Base-by-base conservation (phyloP, 2,113 vertebrate species). In the Perccottus glenii region DNA sequence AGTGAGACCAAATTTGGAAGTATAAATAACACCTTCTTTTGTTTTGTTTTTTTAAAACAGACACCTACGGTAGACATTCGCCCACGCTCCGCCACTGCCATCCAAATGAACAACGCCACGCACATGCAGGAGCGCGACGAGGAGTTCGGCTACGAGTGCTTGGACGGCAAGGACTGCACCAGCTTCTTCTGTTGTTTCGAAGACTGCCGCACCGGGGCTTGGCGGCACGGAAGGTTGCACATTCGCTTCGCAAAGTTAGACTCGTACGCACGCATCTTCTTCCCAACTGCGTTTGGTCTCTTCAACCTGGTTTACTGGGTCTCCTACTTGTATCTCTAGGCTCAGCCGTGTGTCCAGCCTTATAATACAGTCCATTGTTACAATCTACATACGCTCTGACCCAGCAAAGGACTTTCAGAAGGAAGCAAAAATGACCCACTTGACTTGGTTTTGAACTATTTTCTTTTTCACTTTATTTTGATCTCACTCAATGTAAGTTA, bases 181-280 rank as follows among this genome's bases (percentile, higher is more conserved):
- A 98, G 96, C 77, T 99, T 99, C 91, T 99, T 99, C 88, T 99
- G 98, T 93, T 99, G 98, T 84, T 99, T 99, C 47, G 96, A 99
- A 80, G 98, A 99, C 75, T 99, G 98, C 77, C 95, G 96, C 88
- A 97, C 97, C 0, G 98, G 98, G 60, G 97, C 98, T 0, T 99
- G 98, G 98, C 83, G 97, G 75, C 97, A 98, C 0, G 98, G 98
- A 55, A 92, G 98, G 59, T 94, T 99, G 94, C 98, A 99, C 56
- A 99, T 99, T 78, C 97, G 96, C 57, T 84, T 99, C 10, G 94
- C 97, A 64, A 99, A 98, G 92, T 97, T 99, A 94, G 98, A 99
- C 95, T 98, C 96, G 0, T 99, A 99, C 0, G 96, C 98, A 0
- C 95, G 98, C 67, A 99, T 99, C 89, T 97, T 97, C 85, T 99